A percentile compares a stretch with the other conserved stretches of the same genome.
phyloP scores from a whole-genome alignment of 2,797 vertebrate genomes.

The Balearica regulorum region DNA sequence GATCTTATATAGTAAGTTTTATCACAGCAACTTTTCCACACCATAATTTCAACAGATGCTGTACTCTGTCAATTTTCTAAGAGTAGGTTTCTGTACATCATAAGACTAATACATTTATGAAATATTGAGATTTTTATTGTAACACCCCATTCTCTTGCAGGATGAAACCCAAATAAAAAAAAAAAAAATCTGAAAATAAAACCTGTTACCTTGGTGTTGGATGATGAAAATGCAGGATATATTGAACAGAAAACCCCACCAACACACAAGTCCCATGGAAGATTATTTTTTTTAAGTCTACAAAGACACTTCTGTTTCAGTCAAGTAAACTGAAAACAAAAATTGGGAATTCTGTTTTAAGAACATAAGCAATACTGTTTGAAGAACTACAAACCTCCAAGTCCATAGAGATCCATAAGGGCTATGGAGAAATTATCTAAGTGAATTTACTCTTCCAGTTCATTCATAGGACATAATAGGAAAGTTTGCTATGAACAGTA shows the following conservation, averaged over 20 bases:
- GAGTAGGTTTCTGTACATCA: background rate
- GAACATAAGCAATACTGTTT: background rate
- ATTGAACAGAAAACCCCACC: background rate
- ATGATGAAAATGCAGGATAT: background rate
- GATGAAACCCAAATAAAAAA: background rate
- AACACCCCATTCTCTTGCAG: background rate
- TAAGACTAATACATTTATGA: background rate
- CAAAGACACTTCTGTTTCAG: background rate
- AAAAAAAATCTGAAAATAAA: background rate
- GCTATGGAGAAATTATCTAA: background rate
- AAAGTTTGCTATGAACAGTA: background rate
- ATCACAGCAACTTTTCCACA: background rate
- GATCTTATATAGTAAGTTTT: background rate
- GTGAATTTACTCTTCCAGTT: background rate
- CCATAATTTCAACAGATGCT: background rate
- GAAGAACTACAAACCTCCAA: background rate
- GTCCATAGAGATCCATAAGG: rapidly evolving
- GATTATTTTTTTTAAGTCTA: background rate
- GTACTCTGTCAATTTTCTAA: background rate
- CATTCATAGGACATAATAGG: background rate
- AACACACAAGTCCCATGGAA: background rate
- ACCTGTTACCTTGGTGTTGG: background rate
- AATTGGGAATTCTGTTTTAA: background rate
- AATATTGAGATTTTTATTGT: background rate
- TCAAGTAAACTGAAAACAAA: background rate